Conservation (phyloP, 2,797 vertebrate genomes). For the Rousettus madagascariensis region DNA sequence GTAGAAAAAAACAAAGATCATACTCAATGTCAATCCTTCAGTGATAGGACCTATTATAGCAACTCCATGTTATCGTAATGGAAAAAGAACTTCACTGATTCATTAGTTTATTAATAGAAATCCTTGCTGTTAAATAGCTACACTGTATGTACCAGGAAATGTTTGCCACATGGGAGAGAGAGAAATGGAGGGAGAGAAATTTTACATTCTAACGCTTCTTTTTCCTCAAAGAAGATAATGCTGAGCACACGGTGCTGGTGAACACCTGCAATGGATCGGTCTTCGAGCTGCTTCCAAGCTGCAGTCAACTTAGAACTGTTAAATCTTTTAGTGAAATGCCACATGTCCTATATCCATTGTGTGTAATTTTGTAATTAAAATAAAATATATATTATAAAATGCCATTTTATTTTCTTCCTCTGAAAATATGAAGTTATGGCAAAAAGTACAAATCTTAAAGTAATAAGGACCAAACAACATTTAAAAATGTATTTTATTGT, state of each 20-base stretch:
- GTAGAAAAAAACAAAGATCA: background rate
- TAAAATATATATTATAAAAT: background rate
- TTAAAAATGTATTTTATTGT: conserved; percentile 75
- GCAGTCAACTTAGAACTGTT: conserved; percentile 81
- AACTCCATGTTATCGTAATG: conserved; percentile 89
- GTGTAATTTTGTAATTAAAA: background rate
- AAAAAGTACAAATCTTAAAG: conserved; percentile 20
- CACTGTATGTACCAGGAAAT: background rate
- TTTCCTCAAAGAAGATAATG: conserved; percentile 85
- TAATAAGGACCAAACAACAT: background rate
- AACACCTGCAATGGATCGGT: conserved; percentile 88
- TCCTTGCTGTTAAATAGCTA: conserved; percentile 87
- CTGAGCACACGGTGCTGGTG: conserved; percentile 87
- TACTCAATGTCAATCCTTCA: background rate
- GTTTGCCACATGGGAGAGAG: background rate
- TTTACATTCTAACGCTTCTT: background rate
- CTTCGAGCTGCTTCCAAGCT: conserved; percentile 87
- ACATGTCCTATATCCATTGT: background rate
- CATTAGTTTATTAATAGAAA: conserved; percentile 91
- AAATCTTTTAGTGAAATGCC: background rate
- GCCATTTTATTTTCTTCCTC: background rate
- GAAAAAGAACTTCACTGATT: conserved; percentile 87
- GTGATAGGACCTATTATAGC: conserved; percentile 86
- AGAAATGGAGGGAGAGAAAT: background rate
- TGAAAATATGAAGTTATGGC: background rate